Evolutionary conservation across 2,797 vertebrate species (phyloP).

Genomic region (Oryzias dopingdopingensis): DNA sequence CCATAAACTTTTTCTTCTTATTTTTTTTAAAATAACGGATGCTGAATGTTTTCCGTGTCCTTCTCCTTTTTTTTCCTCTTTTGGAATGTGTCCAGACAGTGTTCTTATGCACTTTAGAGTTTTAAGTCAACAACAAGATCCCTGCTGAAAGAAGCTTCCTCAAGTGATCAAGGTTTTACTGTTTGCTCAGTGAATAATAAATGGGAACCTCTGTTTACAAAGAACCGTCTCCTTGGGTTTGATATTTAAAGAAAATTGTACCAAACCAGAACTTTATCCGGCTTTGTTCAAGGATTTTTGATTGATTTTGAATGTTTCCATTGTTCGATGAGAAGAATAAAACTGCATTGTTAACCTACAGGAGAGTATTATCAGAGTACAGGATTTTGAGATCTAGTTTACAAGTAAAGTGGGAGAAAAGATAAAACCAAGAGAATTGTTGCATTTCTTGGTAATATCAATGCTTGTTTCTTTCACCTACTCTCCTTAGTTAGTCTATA

Average conservation of each 20-base stretch:
- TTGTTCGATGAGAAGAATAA: too few species aligned
- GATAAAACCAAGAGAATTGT: neutral
- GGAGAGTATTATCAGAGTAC: too few species aligned
- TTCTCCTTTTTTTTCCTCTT: neutral
- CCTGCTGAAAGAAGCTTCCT: conserved; percentile 5
- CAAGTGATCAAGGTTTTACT: conserved; percentile 19
- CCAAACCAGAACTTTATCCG: too few species aligned
- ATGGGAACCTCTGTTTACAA: conserved; percentile 28
- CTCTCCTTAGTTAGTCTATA: conserved; percentile 3
- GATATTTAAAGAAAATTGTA: neutral
- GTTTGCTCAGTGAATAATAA: conserved; percentile 42
- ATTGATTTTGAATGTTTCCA: too few species aligned
- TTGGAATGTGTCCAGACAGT: conserved; percentile 34
- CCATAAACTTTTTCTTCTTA: too few species aligned
- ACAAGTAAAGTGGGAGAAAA: too few species aligned
- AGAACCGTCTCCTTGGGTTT: neutral
- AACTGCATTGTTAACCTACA: too few species aligned
- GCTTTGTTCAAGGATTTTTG: too few species aligned
- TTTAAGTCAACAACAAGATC: neutral
- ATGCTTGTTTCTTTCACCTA: neutral
- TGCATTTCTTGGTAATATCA: neutral
- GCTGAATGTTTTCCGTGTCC: neutral
- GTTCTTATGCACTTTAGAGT: conserved; percentile 49
- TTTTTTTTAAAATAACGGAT: too few species aligned
- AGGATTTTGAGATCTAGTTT: too few species aligned